Percentiles rank a stretch among this genome's conserved stretches.
Conservation (phyloP, 2,888 invertebrate species). For the Callyntrura sp. region DNA sequence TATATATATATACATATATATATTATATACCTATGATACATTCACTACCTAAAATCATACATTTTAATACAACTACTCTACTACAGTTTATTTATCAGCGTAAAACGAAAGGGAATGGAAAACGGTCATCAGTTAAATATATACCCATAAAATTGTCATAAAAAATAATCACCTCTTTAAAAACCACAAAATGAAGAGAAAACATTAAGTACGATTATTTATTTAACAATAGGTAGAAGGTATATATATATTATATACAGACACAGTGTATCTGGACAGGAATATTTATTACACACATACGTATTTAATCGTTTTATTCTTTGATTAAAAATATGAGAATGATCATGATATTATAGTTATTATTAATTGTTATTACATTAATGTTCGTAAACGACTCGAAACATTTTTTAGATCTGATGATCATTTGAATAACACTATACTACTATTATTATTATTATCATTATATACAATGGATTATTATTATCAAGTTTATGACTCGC, state of each 20-base stretch:
- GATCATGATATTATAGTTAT: constrained; percentile 47
- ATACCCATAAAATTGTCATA: not conserved
- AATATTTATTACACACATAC: constrained; percentile 1
- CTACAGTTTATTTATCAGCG: constrained; percentile 37
- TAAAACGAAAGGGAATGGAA: constrained; percentile 17
- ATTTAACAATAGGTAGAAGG: constrained; percentile 11
- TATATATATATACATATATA: constrained; percentile 40
- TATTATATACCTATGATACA: constrained; percentile 24
- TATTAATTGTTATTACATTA: constrained; percentile 23
- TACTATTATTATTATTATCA: no score
- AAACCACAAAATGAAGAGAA: constrained; percentile 13
- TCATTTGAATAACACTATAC: not conserved
- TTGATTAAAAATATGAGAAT: constrained; percentile 35
- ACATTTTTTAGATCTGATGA: constrained; percentile 52
- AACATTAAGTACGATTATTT: constrained; percentile 33
- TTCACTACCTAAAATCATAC: constrained; percentile 35
- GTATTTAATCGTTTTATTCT: constrained; percentile 44
- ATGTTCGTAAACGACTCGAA: constrained; percentile 50
- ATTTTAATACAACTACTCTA: constrained; percentile 19
- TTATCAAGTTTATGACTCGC: not conserved
- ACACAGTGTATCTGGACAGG: not conserved
- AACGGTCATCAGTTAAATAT: constrained; percentile 30
- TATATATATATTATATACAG: not conserved
- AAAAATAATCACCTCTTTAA: constrained; percentile 34
- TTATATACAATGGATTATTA: not conserved